A percentile compares a stretch with the other conserved stretches of the same genome.
Conservation (phyloP, 2,113 vertebrate species). For the Peucedramus taeniatus region DNA sequence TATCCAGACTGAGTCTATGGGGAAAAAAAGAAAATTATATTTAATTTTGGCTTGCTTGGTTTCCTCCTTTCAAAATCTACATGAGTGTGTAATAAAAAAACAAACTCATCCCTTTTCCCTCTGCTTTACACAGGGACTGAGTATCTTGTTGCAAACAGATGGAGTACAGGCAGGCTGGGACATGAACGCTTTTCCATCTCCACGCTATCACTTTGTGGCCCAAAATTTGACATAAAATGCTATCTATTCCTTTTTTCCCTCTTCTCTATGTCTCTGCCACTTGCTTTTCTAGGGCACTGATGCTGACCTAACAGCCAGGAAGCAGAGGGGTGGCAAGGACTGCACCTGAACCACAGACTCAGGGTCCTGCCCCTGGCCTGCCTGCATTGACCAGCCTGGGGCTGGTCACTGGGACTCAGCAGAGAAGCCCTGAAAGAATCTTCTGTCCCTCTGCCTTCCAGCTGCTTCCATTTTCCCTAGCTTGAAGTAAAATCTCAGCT, state of each 20-base stretch:
- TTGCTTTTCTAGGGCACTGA: background rate
- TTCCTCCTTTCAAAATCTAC: conserved; percentile 39
- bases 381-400: background rate
- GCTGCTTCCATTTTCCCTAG: background rate
- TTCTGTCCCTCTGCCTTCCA: background rate
- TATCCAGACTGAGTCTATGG: conserved; percentile 13
- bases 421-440: background rate
- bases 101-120: background rate
- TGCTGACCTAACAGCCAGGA: background rate
- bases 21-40: conserved; percentile 50
- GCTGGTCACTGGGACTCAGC: background rate
- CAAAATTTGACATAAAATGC: background rate
- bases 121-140: background rate
- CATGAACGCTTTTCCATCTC: fast-evolving
- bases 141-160: conserved; percentile 29
- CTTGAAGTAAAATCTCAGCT: background rate
- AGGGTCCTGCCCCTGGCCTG: background rate
- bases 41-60: conserved; percentile 50
- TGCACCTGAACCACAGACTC: fast-evolving
- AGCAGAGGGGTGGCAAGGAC: background rate
- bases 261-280: background rate
- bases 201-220: background rate
- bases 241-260: background rate
- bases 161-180: background rate
- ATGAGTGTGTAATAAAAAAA: background rate